Evolutionary conservation across 2,113 vertebrate species (phyloP).

Genomic region (Sisor rabdophorus): DNA sequence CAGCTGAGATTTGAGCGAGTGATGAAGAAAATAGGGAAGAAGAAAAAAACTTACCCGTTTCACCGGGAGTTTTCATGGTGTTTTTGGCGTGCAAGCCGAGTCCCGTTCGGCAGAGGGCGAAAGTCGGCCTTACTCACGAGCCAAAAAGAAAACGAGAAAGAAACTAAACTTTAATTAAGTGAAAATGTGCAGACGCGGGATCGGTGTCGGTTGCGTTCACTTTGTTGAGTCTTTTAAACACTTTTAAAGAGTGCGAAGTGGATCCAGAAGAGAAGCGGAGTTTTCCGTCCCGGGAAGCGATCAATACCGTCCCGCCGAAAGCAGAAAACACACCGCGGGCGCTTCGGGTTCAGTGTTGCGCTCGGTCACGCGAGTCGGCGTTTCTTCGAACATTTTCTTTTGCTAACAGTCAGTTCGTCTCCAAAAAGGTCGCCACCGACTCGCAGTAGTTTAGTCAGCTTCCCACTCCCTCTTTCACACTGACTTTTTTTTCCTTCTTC

Average conservation of each 20-base stretch:
- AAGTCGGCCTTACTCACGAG: conserved; percentile 13
- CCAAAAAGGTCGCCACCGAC: conserved; percentile 32
- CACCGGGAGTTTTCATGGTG: conserved; percentile 70
- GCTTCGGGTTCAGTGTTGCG: conserved; percentile 4
- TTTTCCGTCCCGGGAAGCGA: conserved; percentile 14
- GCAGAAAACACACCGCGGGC: neutral
- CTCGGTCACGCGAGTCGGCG: conserved; percentile 10
- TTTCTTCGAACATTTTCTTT: conserved; percentile 33
- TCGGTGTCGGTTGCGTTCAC: neutral
- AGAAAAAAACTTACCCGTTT: conserved; percentile 58
- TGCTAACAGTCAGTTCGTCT: conserved; percentile 17
- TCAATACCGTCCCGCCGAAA: conserved; percentile 22
- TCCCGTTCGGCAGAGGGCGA: conserved; percentile 27
- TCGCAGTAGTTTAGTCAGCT: conserved; percentile 52
- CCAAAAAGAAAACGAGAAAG: conserved; percentile 2
- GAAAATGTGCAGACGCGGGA: neutral
- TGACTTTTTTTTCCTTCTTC: conserved; percentile 58
- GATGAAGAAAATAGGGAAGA: neutral
- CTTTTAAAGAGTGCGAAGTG: neutral
- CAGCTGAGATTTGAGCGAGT: neutral
- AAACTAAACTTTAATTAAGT: conserved; percentile 22
- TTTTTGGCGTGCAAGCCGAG: conserved; percentile 18
- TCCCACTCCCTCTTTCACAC: conserved; percentile 61
- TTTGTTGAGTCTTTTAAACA: neutral
- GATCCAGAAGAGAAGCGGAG: conserved; percentile 32